A percentile compares a stretch with the other conserved stretches of the same genome.
Conservation (phyloP, 2,113 vertebrate genomes). For the Cricetomys ansorgei region DNA sequence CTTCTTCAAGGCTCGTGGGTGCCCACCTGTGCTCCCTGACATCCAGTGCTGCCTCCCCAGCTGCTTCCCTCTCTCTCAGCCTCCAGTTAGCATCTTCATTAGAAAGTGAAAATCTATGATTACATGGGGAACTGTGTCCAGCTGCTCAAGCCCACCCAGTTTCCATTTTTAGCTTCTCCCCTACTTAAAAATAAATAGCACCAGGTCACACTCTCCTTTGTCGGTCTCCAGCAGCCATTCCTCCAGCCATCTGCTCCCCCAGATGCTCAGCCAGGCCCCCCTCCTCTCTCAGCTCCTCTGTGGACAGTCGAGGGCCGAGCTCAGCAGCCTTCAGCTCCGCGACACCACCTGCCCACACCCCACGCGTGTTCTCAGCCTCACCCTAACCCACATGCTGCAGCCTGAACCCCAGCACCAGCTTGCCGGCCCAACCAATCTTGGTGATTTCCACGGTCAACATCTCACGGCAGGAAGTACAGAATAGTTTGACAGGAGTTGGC, state of each 20-base stretch:
- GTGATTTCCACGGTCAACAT: conserved; percentile 31
- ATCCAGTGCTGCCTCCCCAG: neutral
- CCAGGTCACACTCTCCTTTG: conserved; percentile 68
- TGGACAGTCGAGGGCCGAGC: neutral
- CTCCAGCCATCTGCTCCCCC: conserved; percentile 69
- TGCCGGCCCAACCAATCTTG: neutral
- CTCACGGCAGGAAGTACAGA: neutral
- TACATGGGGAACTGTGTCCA: conserved; percentile 60
- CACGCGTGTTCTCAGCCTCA: neutral
- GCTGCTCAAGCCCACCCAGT: conserved; percentile 73
- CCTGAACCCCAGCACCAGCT: neutral
- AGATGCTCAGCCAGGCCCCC: conserved; percentile 50
- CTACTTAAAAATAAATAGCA: conserved; percentile 68
- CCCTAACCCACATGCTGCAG: neutral
- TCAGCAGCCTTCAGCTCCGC: neutral
- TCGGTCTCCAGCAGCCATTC: conserved; percentile 67
- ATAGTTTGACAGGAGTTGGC: neutral
- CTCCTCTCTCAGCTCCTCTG: neutral
- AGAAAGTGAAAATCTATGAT: conserved; percentile 58
- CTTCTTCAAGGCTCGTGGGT: neutral
- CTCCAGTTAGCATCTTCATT: conserved; percentile 29
- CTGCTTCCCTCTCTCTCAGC: neutral
- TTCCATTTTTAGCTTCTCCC: conserved; percentile 74
- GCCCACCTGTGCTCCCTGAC: neutral
- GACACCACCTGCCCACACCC: neutral